Evolutionary conservation across 2,113 vertebrate genomes (phyloP).

Genomic region (Pycnonotus jocosus): DNA sequence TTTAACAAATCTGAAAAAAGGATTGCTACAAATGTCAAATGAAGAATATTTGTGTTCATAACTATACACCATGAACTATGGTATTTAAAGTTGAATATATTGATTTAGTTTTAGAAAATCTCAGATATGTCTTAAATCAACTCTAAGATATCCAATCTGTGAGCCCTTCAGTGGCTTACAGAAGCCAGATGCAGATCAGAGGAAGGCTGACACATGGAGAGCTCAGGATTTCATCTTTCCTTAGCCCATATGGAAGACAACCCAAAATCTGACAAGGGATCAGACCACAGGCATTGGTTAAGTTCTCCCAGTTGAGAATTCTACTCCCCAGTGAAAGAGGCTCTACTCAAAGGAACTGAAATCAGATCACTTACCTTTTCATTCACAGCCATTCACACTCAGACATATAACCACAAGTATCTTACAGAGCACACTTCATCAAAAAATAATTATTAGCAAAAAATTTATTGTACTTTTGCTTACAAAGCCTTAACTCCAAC

Average conservation of each 20-base stretch:
- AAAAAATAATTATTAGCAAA: slow-evolving; percentile 27
- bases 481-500: slow-evolving; percentile 24
- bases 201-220: neutral
- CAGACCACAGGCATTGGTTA: neutral
- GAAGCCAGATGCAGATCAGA: neutral
- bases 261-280: neutral
- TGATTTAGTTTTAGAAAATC: neutral
- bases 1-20: neutral
- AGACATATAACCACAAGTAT: neutral
- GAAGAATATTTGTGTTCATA: neutral
- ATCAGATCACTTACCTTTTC: neutral
- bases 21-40: neutral
- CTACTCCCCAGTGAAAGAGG: neutral
- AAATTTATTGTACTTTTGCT: slow-evolving; percentile 24
- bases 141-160: fast-evolving
- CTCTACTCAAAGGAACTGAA: neutral
- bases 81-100: neutral
- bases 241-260: neutral
- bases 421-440: neutral
- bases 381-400: neutral
- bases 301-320: neutral
- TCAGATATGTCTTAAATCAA: neutral
- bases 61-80: fast-evolving
- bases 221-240: neutral
- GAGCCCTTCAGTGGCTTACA: neutral